Evolutionary conservation across 2,113 vertebrate genomes (phyloP).

Genomic region (Prolemur simus): DNA sequence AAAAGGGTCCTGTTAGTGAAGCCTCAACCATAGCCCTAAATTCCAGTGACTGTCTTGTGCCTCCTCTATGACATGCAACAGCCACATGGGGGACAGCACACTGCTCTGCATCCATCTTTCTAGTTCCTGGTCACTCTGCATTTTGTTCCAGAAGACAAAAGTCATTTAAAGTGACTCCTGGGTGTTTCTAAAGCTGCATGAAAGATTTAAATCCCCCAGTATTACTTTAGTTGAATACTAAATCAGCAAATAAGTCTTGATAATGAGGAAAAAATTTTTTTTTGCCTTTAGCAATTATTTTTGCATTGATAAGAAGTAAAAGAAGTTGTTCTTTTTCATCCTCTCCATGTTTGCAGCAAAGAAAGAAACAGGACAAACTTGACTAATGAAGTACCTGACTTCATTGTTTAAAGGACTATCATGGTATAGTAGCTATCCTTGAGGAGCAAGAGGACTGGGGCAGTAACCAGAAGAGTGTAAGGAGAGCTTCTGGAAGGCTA

Average conservation of each 20-base stretch:
- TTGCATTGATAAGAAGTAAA: not conserved
- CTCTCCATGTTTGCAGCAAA: not conserved
- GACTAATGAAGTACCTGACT: not conserved
- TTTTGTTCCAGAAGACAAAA: slow-evolving; percentile 19
- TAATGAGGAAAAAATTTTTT: not conserved
- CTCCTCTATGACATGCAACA: not conserved
- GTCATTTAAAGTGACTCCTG: not conserved
- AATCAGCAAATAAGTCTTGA: not conserved
- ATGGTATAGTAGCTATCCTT: not conserved
- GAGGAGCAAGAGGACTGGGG: not conserved
- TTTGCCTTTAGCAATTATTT: slow-evolving; percentile 26
- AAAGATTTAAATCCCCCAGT: not conserved
- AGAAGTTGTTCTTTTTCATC: not conserved
- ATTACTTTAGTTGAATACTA: not conserved
- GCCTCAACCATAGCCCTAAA: not conserved
- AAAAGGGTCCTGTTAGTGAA: not conserved
- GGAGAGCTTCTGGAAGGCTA: not conserved
- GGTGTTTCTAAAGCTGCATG: not conserved
- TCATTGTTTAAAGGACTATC: not conserved
- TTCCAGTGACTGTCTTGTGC: not conserved
- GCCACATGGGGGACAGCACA: not conserved
- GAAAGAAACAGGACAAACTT: not conserved
- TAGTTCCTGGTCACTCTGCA: not conserved
- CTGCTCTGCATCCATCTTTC: not conserved
- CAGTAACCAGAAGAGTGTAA: not conserved